Conservation (phyloP, 1,140 invertebrate genomes). For the Plutomurus gul region DNA sequence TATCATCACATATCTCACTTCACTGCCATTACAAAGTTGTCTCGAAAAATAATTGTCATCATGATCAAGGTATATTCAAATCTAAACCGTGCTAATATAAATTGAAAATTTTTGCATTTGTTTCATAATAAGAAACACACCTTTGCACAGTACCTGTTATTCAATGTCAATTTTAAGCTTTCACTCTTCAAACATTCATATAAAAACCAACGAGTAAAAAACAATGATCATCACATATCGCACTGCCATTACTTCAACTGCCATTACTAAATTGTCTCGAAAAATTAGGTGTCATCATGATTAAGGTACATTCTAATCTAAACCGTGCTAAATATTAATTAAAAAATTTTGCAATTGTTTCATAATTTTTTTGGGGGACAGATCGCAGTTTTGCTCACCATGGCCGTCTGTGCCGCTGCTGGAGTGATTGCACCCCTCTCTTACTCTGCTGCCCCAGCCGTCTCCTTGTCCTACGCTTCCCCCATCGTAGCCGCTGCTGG, state of each 20-base stretch:
- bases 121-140: too few relatives aligned
- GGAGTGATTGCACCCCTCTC: not conserved
- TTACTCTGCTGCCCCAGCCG: not conserved
- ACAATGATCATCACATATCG: too few relatives aligned
- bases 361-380: not conserved
- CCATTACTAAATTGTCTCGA: too few relatives aligned
- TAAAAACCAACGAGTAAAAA: too few relatives aligned
- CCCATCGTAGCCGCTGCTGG: too few relatives aligned
- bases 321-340: not conserved
- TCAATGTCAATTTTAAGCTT: too few relatives aligned
- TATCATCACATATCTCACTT: too few relatives aligned
- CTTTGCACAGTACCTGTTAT: too few relatives aligned
- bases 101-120: not conserved
- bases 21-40: too few relatives aligned
- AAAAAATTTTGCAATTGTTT: not conserved
- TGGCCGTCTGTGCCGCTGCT: not conserved
- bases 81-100: not conserved
- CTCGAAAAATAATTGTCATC: too few relatives aligned
- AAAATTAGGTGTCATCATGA: not conserved
- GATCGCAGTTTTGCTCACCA: not conserved
- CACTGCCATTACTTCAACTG: too few relatives aligned
- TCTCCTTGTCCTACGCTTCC: not conserved
- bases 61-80: not conserved
- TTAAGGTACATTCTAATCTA: not conserved
- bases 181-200: too few relatives aligned